A percentile compares a stretch with the other conserved stretches of the same genome.
Evolutionary conservation across 2,888 invertebrate species (phyloP).

Genomic region (Lasioglossum marginatum): DNA sequence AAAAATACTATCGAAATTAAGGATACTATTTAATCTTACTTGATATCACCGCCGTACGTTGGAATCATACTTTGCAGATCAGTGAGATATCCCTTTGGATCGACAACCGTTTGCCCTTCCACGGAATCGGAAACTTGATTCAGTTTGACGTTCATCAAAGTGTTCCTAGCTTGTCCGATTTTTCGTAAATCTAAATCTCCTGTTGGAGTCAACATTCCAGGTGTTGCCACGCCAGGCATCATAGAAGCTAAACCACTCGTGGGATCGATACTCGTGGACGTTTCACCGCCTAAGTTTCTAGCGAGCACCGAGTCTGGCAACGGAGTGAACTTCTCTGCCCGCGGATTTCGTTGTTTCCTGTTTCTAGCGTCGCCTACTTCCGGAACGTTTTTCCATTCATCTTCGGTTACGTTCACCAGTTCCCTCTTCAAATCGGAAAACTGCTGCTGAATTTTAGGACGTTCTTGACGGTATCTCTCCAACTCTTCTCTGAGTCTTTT

Average conservation of each 20-base stretch:
- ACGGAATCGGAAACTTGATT: constrained; percentile 96
- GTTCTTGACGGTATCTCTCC: constrained; percentile 98
- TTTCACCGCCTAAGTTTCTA: constrained; percentile 93
- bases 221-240: constrained; percentile 94
- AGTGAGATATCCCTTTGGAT: constrained; percentile 99
- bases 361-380: constrained; percentile 99
- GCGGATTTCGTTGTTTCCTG: constrained; percentile 97
- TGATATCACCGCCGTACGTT: constrained; percentile 98
- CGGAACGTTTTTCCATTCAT: constrained; percentile 98
- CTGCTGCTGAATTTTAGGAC: constrained; percentile 99
- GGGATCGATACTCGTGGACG: constrained; percentile 92
- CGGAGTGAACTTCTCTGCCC: constrained; percentile 98
- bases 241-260: constrained; percentile 94
- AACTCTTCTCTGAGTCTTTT: constrained; percentile 95
- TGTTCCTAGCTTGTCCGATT: constrained; percentile 99
- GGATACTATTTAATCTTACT: constrained; percentile 84
- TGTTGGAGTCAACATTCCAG: constrained; percentile 93
- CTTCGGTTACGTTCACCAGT: constrained; percentile 92
- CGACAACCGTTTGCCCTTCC: constrained; percentile 99
- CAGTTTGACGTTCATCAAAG: constrained; percentile 99
- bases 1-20: neutral
- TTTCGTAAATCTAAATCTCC: constrained; percentile 98
- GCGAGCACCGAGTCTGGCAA: constrained; percentile 98
- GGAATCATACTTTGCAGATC: constrained; percentile 99
- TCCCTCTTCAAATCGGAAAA: constrained; percentile 98